These are phyloP conservation scores for Pipistrellus pipistrellus DNA, from an alignment of 2,797 vertebrate genomes.

Conservation along the genomic window DNA sequence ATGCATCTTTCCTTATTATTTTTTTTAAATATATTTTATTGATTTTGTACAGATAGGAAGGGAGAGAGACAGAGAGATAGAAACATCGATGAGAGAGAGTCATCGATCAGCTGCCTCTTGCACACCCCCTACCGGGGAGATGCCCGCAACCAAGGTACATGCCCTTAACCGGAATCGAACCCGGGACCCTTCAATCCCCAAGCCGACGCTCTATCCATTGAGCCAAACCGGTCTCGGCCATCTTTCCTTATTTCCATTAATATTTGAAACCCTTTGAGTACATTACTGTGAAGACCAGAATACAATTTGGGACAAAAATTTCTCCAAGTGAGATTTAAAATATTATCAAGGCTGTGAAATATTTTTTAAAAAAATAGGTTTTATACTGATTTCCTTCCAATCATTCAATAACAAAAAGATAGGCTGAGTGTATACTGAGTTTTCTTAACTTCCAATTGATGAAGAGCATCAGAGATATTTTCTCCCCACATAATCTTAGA, in stretches of 20 bases:
- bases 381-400: constrained; percentile 40
- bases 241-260: neutral
- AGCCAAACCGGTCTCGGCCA: too few relatives aligned
- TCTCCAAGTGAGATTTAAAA: constrained; percentile 35
- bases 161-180: too few relatives aligned
- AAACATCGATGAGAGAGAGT: too few relatives aligned
- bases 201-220: too few relatives aligned
- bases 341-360: neutral
- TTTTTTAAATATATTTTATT: too few relatives aligned
- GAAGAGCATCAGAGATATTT: neutral
- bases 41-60: too few relatives aligned
- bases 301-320: constrained; percentile 28
- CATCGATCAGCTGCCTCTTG: too few relatives aligned
- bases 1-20: neutral
- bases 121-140: too few relatives aligned
- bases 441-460: constrained; percentile 51
- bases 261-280: constrained; percentile 28
- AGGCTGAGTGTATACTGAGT: neutral
- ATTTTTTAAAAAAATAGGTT: constrained; percentile 50
- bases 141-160: too few relatives aligned
- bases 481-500: constrained; percentile 7
- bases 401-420: neutral
- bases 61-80: too few relatives aligned
- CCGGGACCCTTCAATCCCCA: too few relatives aligned
- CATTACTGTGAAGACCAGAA: neutral